These are phyloP conservation scores for Thecocarcelia acutangulata DNA, from an alignment of 2,888 invertebrate genomes.

Conservation along the genomic window DNA sequence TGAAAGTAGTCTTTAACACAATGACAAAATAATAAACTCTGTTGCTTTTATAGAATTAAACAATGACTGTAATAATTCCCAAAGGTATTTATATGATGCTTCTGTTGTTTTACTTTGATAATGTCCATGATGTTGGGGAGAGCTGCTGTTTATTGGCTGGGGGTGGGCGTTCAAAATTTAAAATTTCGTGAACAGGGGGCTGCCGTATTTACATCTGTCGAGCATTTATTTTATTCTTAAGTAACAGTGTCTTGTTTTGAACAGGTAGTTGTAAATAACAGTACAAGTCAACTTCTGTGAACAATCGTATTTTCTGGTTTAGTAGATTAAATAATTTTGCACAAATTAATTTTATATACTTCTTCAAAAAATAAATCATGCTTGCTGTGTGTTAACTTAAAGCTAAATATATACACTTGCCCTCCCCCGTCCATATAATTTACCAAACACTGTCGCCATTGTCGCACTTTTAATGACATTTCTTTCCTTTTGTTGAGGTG, in stretches of 20 bases:
- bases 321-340: background rate
- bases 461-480: slow-evolving; percentile 46
- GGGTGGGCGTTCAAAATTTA: background rate
- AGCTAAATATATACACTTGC: background rate
- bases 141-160: background rate
- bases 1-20: slow-evolving; percentile 52
- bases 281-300: no score
- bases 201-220: slow-evolving; percentile 16
- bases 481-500: slow-evolving; percentile 61
- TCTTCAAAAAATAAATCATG: no score
- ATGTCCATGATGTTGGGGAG: slow-evolving; percentile 7
- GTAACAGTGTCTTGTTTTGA: slow-evolving; percentile 8
- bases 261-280: slow-evolving; percentile 22
- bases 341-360: no score
- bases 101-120: slow-evolving; percentile 10
- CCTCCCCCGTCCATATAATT: background rate
- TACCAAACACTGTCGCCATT: slow-evolving; percentile 16
- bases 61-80: slow-evolving; percentile 66
- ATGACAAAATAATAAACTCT: slow-evolving; percentile 67
- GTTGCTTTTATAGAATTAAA: slow-evolving; percentile 64
- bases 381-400: background rate
- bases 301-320: background rate
- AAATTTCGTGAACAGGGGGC: background rate
- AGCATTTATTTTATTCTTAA: slow-evolving; percentile 33
- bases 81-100: slow-evolving; percentile 65